Conservation (phyloP, 2,888 invertebrate species). For the Dione juno region DNA sequence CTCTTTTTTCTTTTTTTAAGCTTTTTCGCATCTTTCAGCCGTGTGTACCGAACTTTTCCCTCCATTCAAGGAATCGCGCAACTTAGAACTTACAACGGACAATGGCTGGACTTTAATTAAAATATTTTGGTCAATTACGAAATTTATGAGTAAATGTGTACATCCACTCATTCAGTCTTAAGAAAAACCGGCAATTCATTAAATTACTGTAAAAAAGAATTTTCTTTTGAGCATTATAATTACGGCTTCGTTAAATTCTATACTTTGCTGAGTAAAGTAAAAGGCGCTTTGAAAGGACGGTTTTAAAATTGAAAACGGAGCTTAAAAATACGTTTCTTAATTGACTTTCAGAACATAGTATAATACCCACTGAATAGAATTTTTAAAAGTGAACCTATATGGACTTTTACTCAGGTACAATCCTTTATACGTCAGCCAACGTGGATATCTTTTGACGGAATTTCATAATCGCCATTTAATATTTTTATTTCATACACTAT, state of each 20-base stretch:
- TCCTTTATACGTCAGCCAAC: conserved; percentile 21
- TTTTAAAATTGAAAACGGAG: conserved; percentile 67
- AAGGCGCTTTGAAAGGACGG: conserved; percentile 65
- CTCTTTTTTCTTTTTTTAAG: conserved; percentile 48
- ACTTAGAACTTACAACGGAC: conserved; percentile 34
- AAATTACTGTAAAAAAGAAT: conserved; percentile 59
- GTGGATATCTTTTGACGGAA: conserved; percentile 24
- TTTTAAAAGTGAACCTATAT: conserved; percentile 46
- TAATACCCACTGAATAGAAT: conserved; percentile 50
- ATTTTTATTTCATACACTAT: conserved; percentile 17
- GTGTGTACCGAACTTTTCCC: conserved; percentile 36
- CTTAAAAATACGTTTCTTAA: conserved; percentile 60
- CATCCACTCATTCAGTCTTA: conserved; percentile 62
- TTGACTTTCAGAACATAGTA: conserved; percentile 57
- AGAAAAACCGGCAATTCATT: conserved; percentile 67
- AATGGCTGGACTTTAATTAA: conserved; percentile 38
- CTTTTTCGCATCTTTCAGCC: conserved; percentile 29
- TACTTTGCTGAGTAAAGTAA: conserved; percentile 68
- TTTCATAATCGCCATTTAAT: conserved; percentile 11
- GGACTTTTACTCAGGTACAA: conserved; percentile 43
- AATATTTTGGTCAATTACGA: conserved; percentile 46
- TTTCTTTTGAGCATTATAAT: conserved; percentile 73
- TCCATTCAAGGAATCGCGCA: conserved; percentile 11
- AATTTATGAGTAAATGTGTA: conserved; percentile 48
- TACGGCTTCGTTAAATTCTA: conserved; percentile 75